Base-by-base conservation (phyloP, 2,797 vertebrate species). In the Microctenopoma steveboyesi region DNA sequence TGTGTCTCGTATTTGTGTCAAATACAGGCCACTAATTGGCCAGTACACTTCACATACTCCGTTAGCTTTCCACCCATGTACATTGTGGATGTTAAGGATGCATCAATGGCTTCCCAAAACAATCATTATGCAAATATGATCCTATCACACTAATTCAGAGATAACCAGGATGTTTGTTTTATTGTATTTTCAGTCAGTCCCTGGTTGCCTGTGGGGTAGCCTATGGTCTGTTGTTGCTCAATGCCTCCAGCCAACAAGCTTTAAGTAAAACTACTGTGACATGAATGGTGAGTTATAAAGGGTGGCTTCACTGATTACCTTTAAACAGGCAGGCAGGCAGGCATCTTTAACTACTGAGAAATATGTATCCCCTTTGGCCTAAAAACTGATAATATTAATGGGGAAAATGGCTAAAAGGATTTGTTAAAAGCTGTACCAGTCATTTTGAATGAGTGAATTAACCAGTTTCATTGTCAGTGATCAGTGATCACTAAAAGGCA, bases 221-320 rank as follows among this genome's bases (percentile, higher is more conserved):
- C 27, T 39, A 39, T 57, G 63, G 56, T 65, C 52, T 60, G 0
- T 55, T 69, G 22, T 82, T 86, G 83, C 74, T 77, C 76, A 84
- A 79, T 87, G 76, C 81, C 81, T 90, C 84, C 86, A 89, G 89
- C 76, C 25, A 69, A 80, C 75, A 89, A 91, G 91, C 90, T 92
- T 91, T 87, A 88, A 83, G 62, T 79, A 85, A 76, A 88, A 88
- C 85, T 90, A 90, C 91, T 92, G 91, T 92, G 89, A 91, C 47
- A 61, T 74, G 47, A 79, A 54, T 54, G 48, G 76, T 33, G 3
- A 51, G 64, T 40, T 73, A 27, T 48, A 64, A 62, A 69, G 8
- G 52, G 73, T 78, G 73, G 85, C 72, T 80, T 81, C 65, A 75
- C 39, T 71, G 52, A 76, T 65, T 12, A 67, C 75, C 50, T 65